phyloP scores from a whole-genome alignment of 2,888 invertebrate species.

The Drymonia ruficornis region DNA sequence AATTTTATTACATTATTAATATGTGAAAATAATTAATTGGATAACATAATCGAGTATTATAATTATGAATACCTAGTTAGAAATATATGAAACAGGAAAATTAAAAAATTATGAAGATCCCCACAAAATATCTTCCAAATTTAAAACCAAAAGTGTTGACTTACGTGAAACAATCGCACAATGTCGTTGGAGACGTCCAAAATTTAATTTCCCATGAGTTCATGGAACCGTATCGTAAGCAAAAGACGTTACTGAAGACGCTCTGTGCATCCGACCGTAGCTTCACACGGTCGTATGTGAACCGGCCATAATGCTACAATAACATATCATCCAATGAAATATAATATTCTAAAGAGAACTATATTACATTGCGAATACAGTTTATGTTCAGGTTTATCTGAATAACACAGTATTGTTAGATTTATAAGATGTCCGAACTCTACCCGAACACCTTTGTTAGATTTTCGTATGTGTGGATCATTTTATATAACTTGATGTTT shows the following conservation, averaged over 20 bases:
- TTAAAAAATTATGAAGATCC: background rate
- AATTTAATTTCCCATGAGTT: conserved; percentile 48
- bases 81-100: too few relatives aligned
- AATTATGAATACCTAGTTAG: too few relatives aligned
- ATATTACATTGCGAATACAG: background rate
- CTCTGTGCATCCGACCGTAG: conserved; percentile 59
- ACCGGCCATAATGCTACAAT: conserved; percentile 21
- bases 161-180: background rate
- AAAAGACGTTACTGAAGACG: conserved; percentile 72
- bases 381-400: background rate
- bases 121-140: background rate
- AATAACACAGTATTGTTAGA: background rate
- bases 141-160: background rate
- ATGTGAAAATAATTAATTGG: too few relatives aligned
- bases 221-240: conserved; percentile 56
- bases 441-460: conserved; percentile 26
- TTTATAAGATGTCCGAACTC: conserved; percentile 18
- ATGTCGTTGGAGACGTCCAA: conserved; percentile 28
- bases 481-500: conserved; percentile 22
- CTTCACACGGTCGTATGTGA: conserved; percentile 73
- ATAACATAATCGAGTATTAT: too few relatives aligned
- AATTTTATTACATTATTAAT: too few relatives aligned
- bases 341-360: background rate
- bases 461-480: conserved; percentile 16
- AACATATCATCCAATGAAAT: background rate